A percentile compares a stretch with the other conserved stretches of the same genome.
These are phyloP conservation scores for Trinectes maculatus DNA, from an alignment of 2,113 vertebrate genomes.

Conservation along the genomic window DNA sequence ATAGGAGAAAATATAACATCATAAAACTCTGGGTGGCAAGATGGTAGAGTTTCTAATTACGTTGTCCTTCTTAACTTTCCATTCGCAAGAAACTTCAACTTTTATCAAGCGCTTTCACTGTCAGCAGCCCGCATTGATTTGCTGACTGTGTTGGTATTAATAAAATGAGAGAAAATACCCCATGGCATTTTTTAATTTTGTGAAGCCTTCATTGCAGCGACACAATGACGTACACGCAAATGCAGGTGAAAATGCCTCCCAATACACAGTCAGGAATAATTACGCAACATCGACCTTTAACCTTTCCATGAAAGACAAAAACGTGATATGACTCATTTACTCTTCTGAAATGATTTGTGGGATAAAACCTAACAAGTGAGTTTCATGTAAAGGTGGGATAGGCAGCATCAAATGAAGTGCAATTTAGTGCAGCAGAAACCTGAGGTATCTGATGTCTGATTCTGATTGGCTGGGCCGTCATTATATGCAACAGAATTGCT, in stretches of 20 bases:
- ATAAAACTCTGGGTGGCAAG: neutral
- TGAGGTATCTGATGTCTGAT: too few relatives aligned
- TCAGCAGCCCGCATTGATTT: neutral
- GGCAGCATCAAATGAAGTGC: constrained; percentile 29
- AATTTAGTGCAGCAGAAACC: too few relatives aligned
- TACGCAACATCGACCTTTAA: too few relatives aligned
- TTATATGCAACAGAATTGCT: constrained; percentile 39
- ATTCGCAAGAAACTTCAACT: neutral
- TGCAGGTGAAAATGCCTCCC: too few relatives aligned
- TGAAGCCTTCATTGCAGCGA: too few relatives aligned
- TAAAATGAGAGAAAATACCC: neutral
- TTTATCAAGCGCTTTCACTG: neutral
- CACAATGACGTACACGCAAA: too few relatives aligned
- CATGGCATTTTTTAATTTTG: neutral
- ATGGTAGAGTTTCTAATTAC: neutral
- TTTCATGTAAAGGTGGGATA: constrained; percentile 22
- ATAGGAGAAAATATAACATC: neutral
- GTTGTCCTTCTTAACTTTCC: neutral
- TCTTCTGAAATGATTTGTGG: too few relatives aligned
- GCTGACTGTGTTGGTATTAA: neutral
- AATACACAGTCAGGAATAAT: too few relatives aligned
- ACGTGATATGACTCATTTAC: too few relatives aligned
- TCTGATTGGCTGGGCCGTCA: constrained; percentile 31
- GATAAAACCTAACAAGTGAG: too few relatives aligned
- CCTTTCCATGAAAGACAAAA: too few relatives aligned